A percentile compares a stretch with the other conserved stretches of the same genome.
Evolutionary conservation across 2,797 vertebrate species (phyloP).

Genomic region (Sarcophilus harrisii): DNA sequence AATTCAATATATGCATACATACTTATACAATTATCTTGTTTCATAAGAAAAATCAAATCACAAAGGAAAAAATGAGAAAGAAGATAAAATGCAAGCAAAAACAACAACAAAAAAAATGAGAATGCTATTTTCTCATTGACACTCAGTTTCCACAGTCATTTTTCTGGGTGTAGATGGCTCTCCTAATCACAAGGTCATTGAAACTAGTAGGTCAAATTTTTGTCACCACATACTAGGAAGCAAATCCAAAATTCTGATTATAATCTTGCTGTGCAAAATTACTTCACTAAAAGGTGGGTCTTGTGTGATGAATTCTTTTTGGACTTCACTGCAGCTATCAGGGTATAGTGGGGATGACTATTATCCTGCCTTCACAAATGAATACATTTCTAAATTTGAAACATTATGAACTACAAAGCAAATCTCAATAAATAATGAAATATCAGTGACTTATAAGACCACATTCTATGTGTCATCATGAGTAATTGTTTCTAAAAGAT

Average conservation of each 20-base stretch:
- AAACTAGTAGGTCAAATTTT: background rate
- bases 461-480: background rate
- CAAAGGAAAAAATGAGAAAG: no score
- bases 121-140: no score
- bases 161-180: no score
- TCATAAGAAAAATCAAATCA: no score
- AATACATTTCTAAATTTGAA: background rate
- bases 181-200: no score
- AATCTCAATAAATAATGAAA: background rate
- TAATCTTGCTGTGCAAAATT: background rate
- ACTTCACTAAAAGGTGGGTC: background rate
- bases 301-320: background rate
- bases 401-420: background rate
- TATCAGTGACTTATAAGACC: background rate
- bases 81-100: no score
- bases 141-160: no score
- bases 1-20: no score
- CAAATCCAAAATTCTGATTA: background rate
- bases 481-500: background rate
- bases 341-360: background rate
- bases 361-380: background rate
- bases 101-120: no score
- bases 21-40: no score
- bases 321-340: background rate
- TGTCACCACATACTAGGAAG: background rate